Evolutionary conservation across 2,113 vertebrate genomes (phyloP).

Genomic region (Bubo bubo): DNA sequence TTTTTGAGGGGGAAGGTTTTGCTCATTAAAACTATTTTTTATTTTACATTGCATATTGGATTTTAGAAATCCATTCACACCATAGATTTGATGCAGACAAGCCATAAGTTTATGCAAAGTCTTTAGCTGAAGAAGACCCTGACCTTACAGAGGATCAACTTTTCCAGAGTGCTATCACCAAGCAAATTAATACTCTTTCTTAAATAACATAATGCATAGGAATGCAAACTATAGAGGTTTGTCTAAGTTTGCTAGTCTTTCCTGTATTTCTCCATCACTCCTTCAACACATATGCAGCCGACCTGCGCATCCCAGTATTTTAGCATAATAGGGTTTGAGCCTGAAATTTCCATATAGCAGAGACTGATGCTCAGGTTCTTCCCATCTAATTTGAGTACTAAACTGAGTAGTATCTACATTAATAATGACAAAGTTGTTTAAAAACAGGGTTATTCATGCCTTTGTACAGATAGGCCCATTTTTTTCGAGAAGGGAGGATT

Average conservation of each 20-base stretch:
- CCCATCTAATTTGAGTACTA: not conserved
- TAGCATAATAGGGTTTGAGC: not conserved
- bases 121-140: not conserved
- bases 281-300: not conserved
- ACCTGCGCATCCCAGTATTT: not conserved
- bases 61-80: not conserved
- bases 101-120: constrained; percentile 3
- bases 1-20: not conserved
- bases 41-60: not conserved
- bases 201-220: not conserved
- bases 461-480: not conserved
- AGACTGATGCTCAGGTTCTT: not conserved
- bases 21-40: not conserved
- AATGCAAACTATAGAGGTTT: not conserved
- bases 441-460: not conserved
- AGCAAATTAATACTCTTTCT: not conserved
- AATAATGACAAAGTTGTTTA: not conserved
- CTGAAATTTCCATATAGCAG: not conserved
- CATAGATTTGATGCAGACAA: not conserved
- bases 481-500: not conserved
- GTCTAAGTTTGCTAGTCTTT: not conserved
- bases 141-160: not conserved
- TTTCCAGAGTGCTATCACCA: not conserved
- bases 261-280: not conserved
- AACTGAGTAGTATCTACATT: not conserved